Percentiles rank a stretch among this genome's conserved stretches.
Evolutionary conservation across 2,113 vertebrate genomes (phyloP).

Genomic region (Actenoides lindsayi): DNA sequence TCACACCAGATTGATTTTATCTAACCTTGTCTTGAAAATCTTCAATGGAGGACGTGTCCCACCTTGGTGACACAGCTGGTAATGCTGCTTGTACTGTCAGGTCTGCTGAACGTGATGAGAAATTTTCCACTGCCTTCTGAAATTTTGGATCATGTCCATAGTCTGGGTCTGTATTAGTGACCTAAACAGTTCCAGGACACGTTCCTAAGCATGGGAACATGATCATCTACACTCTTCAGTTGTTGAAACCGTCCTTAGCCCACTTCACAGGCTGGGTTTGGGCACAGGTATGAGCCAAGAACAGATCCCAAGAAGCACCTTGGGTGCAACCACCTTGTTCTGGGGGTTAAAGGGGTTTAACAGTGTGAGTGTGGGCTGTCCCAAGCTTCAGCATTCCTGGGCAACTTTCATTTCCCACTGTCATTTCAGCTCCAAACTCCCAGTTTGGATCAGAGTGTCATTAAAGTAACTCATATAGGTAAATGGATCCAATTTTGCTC

Average conservation of each 20-base stretch:
- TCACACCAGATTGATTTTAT: neutral
- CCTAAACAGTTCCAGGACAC: neutral
- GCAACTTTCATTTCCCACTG: neutral
- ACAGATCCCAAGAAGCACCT: neutral
- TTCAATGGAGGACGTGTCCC: neutral
- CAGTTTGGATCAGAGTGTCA: neutral
- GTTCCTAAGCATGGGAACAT: neutral
- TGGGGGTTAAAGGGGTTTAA: neutral
- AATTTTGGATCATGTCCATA: neutral
- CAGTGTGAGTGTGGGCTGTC: neutral
- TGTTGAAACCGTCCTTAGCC: neutral
- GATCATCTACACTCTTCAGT: neutral
- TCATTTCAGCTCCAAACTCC: neutral
- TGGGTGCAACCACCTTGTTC: neutral
- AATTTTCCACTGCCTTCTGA: neutral
- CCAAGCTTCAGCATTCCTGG: neutral
- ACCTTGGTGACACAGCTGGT: neutral
- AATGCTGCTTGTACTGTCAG: neutral
- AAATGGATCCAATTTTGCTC: neutral
- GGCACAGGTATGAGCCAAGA: neutral
- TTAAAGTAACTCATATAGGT: neutral
- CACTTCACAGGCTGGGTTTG: neutral
- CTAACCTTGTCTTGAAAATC: neutral
- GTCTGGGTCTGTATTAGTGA: neutral
- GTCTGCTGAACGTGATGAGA: neutral